phyloP scores from a whole-genome alignment of 2,797 vertebrate genomes.

The Fundulus diaphanus region DNA sequence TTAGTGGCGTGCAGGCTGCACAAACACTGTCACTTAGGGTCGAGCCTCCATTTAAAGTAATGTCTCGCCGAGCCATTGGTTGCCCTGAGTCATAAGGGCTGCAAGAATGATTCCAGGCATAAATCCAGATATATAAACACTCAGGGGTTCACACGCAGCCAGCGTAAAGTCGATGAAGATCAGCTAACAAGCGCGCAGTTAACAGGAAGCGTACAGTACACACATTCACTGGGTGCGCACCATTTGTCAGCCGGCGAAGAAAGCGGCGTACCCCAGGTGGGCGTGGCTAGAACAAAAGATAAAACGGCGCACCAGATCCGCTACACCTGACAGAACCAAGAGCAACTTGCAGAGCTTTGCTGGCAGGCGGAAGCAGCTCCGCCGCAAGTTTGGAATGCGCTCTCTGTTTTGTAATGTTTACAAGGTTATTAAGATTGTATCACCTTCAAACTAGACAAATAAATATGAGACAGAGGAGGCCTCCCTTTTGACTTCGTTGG shows the following conservation, averaged over 20 bases:
- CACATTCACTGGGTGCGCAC: neutral
- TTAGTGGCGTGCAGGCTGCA: slow-evolving; percentile 19
- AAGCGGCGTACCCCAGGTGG: neutral
- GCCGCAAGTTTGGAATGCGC: too few relatives aligned
- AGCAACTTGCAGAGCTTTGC: too few relatives aligned
- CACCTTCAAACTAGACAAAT: neutral
- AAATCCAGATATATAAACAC: slow-evolving; percentile 22
- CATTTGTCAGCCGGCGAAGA: neutral
- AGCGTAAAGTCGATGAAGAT: slow-evolving; percentile 26
- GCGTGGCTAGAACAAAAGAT: neutral
- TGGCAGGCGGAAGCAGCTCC: too few relatives aligned
- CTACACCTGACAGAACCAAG: too few relatives aligned
- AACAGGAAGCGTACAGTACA: slow-evolving; percentile 31
- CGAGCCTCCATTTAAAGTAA: slow-evolving; percentile 45
- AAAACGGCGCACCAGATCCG: neutral
- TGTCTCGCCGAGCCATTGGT: slow-evolving; percentile 25
- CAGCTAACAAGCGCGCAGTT: slow-evolving; percentile 41
- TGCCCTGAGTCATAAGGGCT: slow-evolving; percentile 24
- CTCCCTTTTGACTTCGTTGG: neutral
- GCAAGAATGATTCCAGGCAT: neutral
- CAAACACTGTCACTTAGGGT: slow-evolving; percentile 19
- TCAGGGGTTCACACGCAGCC: neutral
- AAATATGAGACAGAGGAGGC: too few relatives aligned
- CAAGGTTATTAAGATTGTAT: neutral
- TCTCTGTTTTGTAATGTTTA: neutral